These are phyloP conservation scores for Melanotaenia duboulayi DNA, from an alignment of 2,113 vertebrate genomes.

Conservation along the genomic window DNA sequence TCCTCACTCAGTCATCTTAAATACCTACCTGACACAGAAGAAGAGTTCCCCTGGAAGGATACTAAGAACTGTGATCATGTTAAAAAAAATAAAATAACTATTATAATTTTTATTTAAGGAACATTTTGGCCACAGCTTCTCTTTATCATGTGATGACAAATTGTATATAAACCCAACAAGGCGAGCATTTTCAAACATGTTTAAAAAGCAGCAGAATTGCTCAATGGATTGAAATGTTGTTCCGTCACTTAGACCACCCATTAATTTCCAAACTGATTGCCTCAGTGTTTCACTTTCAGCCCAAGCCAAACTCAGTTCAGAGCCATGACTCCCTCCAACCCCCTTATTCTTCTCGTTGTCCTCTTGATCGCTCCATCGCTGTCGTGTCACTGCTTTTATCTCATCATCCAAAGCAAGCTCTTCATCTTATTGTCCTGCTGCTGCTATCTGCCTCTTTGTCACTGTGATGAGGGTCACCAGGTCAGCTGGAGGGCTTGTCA, in stretches of 20 bases:
- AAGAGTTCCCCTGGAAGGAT: neutral
- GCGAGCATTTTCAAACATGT: too few species aligned
- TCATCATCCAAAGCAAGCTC: conserved; percentile 58
- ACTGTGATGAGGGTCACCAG: conserved; percentile 65
- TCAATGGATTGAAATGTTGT: too few species aligned
- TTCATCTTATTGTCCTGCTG: conserved; percentile 60
- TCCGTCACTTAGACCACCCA: neutral
- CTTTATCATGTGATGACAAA: neutral
- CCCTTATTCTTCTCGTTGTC: conserved; percentile 5
- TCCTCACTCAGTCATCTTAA: conserved; percentile 16
- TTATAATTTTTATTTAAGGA: neutral
- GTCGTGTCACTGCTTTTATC: conserved; percentile 61
- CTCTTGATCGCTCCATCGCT: conserved; percentile 49
- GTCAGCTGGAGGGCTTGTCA: conserved; percentile 53
- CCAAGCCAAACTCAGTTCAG: conserved; percentile 7
- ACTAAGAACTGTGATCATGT: neutral
- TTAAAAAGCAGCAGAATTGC: too few species aligned
- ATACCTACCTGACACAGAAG: conserved; percentile 24
- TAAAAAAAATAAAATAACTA: too few species aligned
- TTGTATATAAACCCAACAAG: neutral
- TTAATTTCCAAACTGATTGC: neutral
- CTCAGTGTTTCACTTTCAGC: conserved; percentile 9
- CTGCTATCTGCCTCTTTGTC: conserved; percentile 60
- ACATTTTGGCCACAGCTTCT: neutral
- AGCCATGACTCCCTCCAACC: neutral